Base-by-base conservation (phyloP, 1,140 invertebrate species). In the Brachionus rubens region DNA sequence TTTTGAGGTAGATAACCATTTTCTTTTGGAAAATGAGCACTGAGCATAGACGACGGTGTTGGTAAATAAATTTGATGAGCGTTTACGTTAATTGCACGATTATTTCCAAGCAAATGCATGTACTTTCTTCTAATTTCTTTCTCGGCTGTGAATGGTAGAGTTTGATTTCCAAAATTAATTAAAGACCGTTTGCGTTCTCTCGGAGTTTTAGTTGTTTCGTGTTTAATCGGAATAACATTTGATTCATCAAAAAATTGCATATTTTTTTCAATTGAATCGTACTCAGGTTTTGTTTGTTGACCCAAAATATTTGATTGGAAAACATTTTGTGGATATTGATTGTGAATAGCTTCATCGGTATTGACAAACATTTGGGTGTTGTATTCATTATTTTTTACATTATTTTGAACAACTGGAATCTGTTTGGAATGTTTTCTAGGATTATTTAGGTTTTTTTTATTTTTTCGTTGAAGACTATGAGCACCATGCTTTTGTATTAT, bases 61-160 rank as follows among this genome's bases (percentile, higher is more conserved):
- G 59, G 59, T 19, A 65, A 65, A 65, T 65, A 65, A 65, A 65
- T 65, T 43, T 65, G 40, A 19, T 65, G 59, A 46, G 19, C 43
- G 1, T 36, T 43, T 14, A 65, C 21, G 24, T 65, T 65, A 6
- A 65, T 24, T 21, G 24, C 43, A 24, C 43, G 59, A 46, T 41
- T 41, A 21, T 28, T 65, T 7, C 24, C 4, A 12, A 65, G 26
- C 24, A 43, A 26, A 65, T 28, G 24, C 21, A 43, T 7, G 12
- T 43, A 65, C 21, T 43, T 43, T 65, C 24, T 65, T 41, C 40
- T 43, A n/a, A 43, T 16, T n/a, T 43, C 33, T 65, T 26, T 65
- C 41, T 65, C 59, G 6, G 54, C 54, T 7, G 54, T 59, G 21
- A 59, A 59, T 16, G 54, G 54, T 1, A 59, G 9, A 59, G 54